Base-by-base conservation (phyloP, 2,888 invertebrate genomes). In the Argynnis bischoffii region DNA sequence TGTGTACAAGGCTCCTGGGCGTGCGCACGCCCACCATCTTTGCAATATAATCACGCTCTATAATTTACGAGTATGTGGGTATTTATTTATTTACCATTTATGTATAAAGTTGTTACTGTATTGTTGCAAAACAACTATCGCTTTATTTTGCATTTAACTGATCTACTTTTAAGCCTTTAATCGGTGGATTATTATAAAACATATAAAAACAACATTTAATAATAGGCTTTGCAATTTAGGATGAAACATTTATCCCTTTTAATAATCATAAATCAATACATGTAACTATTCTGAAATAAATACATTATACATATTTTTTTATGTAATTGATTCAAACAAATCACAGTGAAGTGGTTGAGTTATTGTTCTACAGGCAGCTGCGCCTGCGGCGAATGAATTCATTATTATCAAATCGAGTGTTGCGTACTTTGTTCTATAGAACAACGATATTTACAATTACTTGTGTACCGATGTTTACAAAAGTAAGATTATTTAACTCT, bases 1-100 rank as follows among this genome's bases (percentile, higher is more conserved):
- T 84, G 83, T 72, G 78, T 55, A 71, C 82, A 78, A 81, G 81
- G 78, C 69, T 66, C 68, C 56, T 46, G 64, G 55, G 51, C 59
- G 57, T 59, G 51, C 55, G 57, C 64, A 63, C 69, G 67, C 69
- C 67, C 54, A 70, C 64, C 50, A 50, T 65, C 60, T 50, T 48
- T 55, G 13, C 53, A 59, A 6, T 56, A 31, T 41, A 47, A 61
- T 61, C 51, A 41, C 21, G 35, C 35, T 53, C 18, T 51, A 61
- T 61, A 61, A 61, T 51, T 61, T 35, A 53, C 50, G 11, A 21
- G 61, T 35, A 61, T 61, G 53, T 51, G 51, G 51, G 53, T 61
- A 61, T 61, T 51, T 61, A 61, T 51, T 53, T 61, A 41, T 41
- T 41, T 41, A 41, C 59, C 53, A 61, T 61, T 53, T 53, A 41